Evolutionary conservation across 1,140 invertebrate genomes (phyloP).

Genomic region (Prorops nasuta): DNA sequence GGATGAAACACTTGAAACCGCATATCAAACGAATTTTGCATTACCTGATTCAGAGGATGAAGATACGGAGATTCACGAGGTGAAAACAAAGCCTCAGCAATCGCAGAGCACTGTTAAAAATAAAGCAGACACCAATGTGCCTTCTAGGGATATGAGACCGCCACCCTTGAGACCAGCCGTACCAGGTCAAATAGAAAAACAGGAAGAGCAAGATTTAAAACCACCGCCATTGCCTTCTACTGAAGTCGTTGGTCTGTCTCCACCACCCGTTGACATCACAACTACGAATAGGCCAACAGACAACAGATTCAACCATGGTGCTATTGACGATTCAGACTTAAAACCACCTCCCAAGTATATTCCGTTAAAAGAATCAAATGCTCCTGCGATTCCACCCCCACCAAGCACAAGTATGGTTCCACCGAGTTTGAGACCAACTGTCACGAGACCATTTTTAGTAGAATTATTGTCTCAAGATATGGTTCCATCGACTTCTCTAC

Average conservation of each 20-base stretch:
- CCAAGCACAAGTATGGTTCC: slow-evolving; percentile 48
- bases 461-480: slow-evolving; percentile 53
- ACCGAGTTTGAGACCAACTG: slow-evolving; percentile 40
- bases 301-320: slow-evolving; percentile 17
- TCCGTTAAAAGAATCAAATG: slow-evolving; percentile 40
- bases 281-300: slow-evolving; percentile 34
- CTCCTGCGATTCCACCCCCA: slow-evolving; percentile 26
- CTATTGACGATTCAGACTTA: slow-evolving; percentile 33
- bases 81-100: slow-evolving; percentile 8
- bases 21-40: slow-evolving; percentile 45
- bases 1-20: slow-evolving; percentile 37
- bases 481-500: slow-evolving; percentile 39
- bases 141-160: slow-evolving; percentile 47
- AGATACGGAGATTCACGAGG: slow-evolving; percentile 7
- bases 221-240: slow-evolving; percentile 41
- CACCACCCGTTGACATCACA: slow-evolving; percentile 45
- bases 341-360: slow-evolving; percentile 45
- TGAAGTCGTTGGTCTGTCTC: slow-evolving; percentile 49
- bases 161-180: slow-evolving; percentile 29
- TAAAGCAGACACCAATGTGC: slow-evolving; percentile 27
- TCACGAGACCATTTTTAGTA: slow-evolving; percentile 44
- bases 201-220: slow-evolving; percentile 38
- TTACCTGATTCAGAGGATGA: slow-evolving; percentile 17
- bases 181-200: slow-evolving; percentile 17
- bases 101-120: slow-evolving; percentile 10